phyloP scores from a whole-genome alignment of 2,888 invertebrate genomes.

The Hirtodrosophila histrioides region DNA sequence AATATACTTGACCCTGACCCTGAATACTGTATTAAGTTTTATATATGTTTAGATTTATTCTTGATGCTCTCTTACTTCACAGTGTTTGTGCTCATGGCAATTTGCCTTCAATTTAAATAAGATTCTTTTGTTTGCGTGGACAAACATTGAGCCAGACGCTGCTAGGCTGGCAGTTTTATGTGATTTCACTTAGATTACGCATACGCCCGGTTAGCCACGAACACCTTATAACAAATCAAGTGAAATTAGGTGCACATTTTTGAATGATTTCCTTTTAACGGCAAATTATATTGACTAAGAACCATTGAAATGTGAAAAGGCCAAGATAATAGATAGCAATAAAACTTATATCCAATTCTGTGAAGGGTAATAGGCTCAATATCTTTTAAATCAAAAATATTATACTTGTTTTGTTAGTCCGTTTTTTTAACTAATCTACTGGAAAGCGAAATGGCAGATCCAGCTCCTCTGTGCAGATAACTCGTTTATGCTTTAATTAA shows the following conservation, averaged over 20 bases:
- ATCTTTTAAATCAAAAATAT: too few species aligned
- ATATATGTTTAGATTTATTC: constrained; percentile 12
- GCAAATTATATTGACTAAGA: constrained; percentile 11
- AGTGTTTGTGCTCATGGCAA: constrained; percentile 23
- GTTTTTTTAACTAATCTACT: too few species aligned
- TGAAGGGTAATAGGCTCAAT: too few species aligned
- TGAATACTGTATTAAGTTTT: constrained; percentile 45
- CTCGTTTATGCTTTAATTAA: too few species aligned
- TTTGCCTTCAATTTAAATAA: constrained; percentile 45
- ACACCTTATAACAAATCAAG: constrained; percentile 28
- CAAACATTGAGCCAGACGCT: constrained; percentile 56
- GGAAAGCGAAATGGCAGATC: too few species aligned
- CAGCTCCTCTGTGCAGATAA: too few species aligned
- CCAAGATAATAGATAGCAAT: constrained; percentile 8
- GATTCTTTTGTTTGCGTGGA: constrained; percentile 50
- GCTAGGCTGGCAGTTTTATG: constrained; percentile 27
- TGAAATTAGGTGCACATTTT: constrained; percentile 52
- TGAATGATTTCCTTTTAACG: constrained; percentile 35
- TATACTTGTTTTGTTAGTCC: too few species aligned
- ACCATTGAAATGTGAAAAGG: constrained; percentile 2
- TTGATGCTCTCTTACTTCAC: background rate
- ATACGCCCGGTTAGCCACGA: constrained; percentile 57
- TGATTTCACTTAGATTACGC: constrained; percentile 47
- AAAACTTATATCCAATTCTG: constrained; percentile 12
- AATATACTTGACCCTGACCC: constrained; percentile 67